Conservation (phyloP, 2,797 vertebrate species). For the Anas georgica region DNA sequence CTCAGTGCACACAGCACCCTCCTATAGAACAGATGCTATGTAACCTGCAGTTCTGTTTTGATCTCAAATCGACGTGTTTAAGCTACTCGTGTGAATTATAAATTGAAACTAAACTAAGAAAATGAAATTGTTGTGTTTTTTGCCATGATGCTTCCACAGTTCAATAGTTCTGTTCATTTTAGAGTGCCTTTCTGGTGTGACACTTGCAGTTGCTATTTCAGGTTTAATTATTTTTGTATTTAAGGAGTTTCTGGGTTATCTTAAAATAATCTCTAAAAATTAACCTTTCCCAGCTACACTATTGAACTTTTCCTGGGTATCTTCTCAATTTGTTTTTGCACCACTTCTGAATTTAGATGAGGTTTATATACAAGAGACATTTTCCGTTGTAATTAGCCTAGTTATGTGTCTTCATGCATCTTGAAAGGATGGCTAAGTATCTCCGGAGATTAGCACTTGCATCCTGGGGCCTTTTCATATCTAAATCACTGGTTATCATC, state of each 20-base stretch:
- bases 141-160: slow-evolving; percentile 21
- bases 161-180: slow-evolving; percentile 29
- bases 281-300: slow-evolving; percentile 23
- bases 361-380: slow-evolving; percentile 44
- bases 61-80: slow-evolving; percentile 80
- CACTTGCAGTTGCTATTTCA: slow-evolving; percentile 39
- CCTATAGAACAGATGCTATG: slow-evolving; percentile 83
- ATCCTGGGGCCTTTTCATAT: slow-evolving; percentile 36
- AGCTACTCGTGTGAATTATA: slow-evolving; percentile 80
- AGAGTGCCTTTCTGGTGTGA: slow-evolving; percentile 12
- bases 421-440: slow-evolving; percentile 55
- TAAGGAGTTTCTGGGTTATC: slow-evolving; percentile 24
- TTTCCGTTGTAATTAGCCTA: slow-evolving; percentile 67
- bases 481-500: slow-evolving; percentile 49
- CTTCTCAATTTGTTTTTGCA: slow-evolving; percentile 41
- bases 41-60: slow-evolving; percentile 81
- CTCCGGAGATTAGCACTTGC: slow-evolving; percentile 49
- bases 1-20: slow-evolving; percentile 78
- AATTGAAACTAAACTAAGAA: slow-evolving; percentile 77
- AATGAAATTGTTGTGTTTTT: slow-evolving; percentile 65
- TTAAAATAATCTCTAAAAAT: slow-evolving; percentile 14
- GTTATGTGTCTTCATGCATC: slow-evolving; percentile 45
- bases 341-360: slow-evolving; percentile 59
- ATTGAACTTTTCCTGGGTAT: slow-evolving; percentile 43
- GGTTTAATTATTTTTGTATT: slow-evolving; percentile 30